Conservation (phyloP, 2,888 invertebrate species). For the Tetanocera ferruginea region DNA sequence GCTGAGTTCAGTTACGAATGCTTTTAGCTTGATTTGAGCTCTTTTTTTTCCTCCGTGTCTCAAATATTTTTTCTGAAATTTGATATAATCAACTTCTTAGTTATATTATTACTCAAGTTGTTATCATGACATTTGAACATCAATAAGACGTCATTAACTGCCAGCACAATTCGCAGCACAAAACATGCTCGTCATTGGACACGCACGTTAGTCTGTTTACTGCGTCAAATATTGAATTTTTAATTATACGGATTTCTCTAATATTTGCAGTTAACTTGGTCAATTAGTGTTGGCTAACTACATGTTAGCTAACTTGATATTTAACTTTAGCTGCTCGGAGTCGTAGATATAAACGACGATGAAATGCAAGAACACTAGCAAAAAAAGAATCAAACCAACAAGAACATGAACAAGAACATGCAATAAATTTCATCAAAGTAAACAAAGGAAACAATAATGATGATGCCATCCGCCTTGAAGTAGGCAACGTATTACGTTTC, state of each 20-base stretch:
- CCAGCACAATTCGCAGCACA: neutral
- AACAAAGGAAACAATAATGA: constrained; percentile 2
- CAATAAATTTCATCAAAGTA: constrained; percentile 19
- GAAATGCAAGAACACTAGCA: neutral
- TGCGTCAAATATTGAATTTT: constrained; percentile 5
- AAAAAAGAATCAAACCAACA: neutral
- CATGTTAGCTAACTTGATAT: too few relatives aligned
- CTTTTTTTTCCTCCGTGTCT: too few relatives aligned
- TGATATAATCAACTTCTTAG: too few relatives aligned
- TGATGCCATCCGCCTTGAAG: neutral
- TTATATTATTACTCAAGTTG: too few relatives aligned
- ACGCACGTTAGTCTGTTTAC: neutral
- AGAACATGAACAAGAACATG: constrained; percentile 11
- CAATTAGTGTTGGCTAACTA: neutral
- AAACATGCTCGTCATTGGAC: neutral
- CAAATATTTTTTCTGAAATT: too few relatives aligned
- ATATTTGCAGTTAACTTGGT: constrained; percentile 17
- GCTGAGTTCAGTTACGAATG: too few relatives aligned
- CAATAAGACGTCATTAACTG: neutral
- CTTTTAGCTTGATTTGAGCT: too few relatives aligned
- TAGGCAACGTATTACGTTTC: constrained; percentile 63
- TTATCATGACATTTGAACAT: neutral
- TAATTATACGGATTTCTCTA: constrained; percentile 3
- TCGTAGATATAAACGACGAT: neutral
- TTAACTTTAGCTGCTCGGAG: neutral